Evolutionary conservation across 1,140 invertebrate genomes (phyloP), one percentile per base, ranked within the genome.

Genomic region (Drosophila pandora): DNA sequence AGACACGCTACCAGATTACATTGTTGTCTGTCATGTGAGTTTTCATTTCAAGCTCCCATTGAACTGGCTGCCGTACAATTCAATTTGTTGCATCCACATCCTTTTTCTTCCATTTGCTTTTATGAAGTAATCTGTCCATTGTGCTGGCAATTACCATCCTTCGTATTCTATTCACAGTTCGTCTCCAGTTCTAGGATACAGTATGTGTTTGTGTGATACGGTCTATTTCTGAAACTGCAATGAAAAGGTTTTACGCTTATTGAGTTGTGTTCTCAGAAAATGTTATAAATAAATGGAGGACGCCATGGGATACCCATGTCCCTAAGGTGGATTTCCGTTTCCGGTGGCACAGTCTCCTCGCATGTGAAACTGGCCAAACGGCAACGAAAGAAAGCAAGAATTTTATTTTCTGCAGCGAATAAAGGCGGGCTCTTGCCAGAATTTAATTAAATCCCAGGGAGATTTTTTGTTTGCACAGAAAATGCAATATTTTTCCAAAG

Each of bases 401-500:
- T 77, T 73, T 77, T 48, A 77, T 81, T 81, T 81, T 52, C 49
- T 53, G 60, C 60, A 32, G 49, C 45, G 17, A 21, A 17, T 7
- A 43, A 9, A 9, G 41, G 8, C 13, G 13, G 39, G 21, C 21
- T 21, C 7, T 37, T 21, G 53, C 7, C 22, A 47, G 22, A 79
- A 72, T 63, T 84, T 80, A 85, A 85, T 84, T 84, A 85, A 73
- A 80, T 65, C 62, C 50, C 62, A 9, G 37, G 43, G 2, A 53
- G 28, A 49, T 48, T 55, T 71, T 61, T 62, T 59, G 54, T 62
- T 43, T 61, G 41, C 25, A 53, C 41, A 79, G 62, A 41, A 8
- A 58, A 45, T 43, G 45, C 21, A 76, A 62, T 50, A 48, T 41
- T 23, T 25, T 23, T 9, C 25, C 34, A 52, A 8, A n/a, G 7